Evolutionary conservation across 2,113 vertebrate genomes (phyloP).

Genomic region (Oriolus oriolus): DNA sequence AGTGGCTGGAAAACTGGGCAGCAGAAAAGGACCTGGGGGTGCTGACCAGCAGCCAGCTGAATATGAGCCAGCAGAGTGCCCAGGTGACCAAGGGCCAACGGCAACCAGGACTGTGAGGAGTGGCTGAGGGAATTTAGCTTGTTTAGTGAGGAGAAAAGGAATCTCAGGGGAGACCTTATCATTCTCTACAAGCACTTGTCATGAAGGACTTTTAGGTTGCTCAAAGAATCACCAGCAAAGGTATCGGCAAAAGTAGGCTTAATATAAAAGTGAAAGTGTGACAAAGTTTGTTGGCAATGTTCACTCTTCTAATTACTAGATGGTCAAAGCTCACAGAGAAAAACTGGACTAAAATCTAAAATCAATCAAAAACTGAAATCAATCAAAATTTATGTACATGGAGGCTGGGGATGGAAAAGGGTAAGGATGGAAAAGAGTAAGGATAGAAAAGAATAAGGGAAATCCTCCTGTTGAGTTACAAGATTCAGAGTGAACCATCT

Average conservation of each 20-base stretch:
- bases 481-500: neutral
- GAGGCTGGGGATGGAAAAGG: neutral
- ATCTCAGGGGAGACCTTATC: neutral
- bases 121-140: neutral
- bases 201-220: neutral
- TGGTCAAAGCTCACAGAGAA: neutral
- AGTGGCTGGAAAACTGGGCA: neutral
- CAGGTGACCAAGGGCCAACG: neutral
- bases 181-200: neutral
- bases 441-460: neutral
- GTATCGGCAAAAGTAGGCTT: neutral
- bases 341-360: neutral
- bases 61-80: neutral
- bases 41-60: neutral
- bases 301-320: neutral
- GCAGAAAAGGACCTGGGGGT: neutral
- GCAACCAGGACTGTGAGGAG: neutral
- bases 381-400: neutral
- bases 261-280: neutral
- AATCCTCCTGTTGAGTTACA: neutral
- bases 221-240: neutral
- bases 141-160: neutral
- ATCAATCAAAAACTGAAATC: neutral
- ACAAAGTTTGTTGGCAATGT: neutral
- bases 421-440: neutral